These are phyloP conservation scores for Dipodomys ordii DNA, from an alignment of 2,113 vertebrate genomes.

Conservation along the genomic window DNA sequence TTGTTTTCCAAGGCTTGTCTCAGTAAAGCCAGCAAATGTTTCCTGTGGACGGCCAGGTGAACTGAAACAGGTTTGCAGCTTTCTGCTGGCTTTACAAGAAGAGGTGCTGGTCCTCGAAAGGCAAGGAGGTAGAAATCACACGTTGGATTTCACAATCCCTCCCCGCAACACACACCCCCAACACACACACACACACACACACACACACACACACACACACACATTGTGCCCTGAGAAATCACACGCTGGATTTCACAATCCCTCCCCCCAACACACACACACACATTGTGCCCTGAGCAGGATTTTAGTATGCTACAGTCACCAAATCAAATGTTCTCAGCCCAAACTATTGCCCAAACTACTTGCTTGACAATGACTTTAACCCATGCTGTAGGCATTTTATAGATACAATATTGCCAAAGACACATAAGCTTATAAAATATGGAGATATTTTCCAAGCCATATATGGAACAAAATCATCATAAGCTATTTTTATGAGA, in stretches of 20 bases:
- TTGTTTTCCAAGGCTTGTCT: neutral
- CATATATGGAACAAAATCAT: neutral
- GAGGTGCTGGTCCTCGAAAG: neutral
- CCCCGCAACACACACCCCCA: too few species aligned
- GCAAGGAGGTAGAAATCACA: neutral
- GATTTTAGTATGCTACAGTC: neutral
- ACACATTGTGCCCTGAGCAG: neutral
- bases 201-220: too few species aligned
- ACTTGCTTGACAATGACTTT: neutral
- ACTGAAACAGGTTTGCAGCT: neutral
- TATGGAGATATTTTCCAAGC: neutral
- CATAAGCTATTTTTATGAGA: neutral
- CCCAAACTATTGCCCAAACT: too few species aligned
- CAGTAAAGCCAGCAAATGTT: neutral
- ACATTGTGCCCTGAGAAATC: too few species aligned
- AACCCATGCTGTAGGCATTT: neutral
- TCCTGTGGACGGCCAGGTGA: rapidly evolving
- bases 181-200: too few species aligned
- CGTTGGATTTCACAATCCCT: too few species aligned
- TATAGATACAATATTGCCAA: neutral
- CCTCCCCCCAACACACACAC: too few species aligned
- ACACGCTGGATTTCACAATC: too few species aligned
- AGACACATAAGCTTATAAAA: neutral
- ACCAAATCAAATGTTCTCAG: neutral
- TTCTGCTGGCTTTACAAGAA: neutral